Percentiles rank a stretch among this genome's conserved stretches.
phyloP scores from a whole-genome alignment of 2,113 vertebrate genomes.

The Stictonetta naevosa region DNA sequence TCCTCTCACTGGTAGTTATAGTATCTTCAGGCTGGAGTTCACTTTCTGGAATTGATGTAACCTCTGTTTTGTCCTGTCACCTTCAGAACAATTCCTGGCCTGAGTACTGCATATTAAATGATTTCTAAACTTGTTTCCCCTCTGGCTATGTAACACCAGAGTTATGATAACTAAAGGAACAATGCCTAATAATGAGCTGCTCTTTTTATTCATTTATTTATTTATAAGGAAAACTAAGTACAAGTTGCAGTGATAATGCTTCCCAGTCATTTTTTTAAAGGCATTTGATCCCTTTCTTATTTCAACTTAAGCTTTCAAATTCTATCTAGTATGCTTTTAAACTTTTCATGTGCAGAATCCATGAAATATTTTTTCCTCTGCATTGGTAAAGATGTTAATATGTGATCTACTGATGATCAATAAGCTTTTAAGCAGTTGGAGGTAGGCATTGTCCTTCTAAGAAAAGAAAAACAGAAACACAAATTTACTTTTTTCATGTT shows the following conservation, averaged over 20 bases:
- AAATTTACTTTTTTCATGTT: conserved; percentile 16
- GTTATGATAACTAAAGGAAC: not conserved
- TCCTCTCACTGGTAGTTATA: not conserved
- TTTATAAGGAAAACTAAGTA: not conserved
- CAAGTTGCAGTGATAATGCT: not conserved
- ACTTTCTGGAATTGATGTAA: not conserved
- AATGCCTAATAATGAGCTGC: not conserved
- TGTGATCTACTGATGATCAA: not conserved
- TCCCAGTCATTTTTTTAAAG: not conserved
- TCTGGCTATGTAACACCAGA: not conserved
- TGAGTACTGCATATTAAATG: not conserved
- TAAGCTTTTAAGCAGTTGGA: not conserved
- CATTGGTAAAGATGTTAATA: not conserved
- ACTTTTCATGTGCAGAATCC: not conserved
- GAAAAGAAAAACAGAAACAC: not conserved
- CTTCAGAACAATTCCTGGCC: not conserved
- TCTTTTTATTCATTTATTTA: not conserved
- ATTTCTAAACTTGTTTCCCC: not conserved
- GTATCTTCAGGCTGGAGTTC: not conserved
- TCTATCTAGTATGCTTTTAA: not conserved
- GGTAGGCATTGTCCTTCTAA: not conserved
- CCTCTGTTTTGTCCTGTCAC: not conserved
- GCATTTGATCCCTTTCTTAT: not conserved
- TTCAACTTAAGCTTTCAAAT: not conserved
- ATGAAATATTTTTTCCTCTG: not conserved